Conservation (phyloP, 1,140 invertebrate species). For the Bombus superbus region DNA sequence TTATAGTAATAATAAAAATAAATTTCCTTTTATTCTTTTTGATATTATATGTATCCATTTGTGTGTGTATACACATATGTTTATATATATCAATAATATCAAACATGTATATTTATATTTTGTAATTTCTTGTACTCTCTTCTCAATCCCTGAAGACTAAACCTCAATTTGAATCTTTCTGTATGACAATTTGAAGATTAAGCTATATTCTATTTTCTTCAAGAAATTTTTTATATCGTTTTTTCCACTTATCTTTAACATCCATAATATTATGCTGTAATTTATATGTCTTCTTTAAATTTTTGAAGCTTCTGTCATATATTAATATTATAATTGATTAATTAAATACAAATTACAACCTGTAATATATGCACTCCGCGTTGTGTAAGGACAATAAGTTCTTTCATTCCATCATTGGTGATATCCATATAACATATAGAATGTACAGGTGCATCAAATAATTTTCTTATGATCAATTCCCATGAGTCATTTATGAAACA, state of each 20-base stretch:
- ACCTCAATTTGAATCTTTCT: neutral
- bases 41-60: neutral
- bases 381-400: conserved; percentile 87
- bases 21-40: conserved; percentile 18
- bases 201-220: conserved; percentile 26
- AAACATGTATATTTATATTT: conserved; percentile 6
- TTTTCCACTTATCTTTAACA: conserved; percentile 73
- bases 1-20: conserved; percentile 30
- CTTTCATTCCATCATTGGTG: conserved; percentile 88
- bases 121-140: neutral
- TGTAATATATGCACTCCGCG: conserved; percentile 88
- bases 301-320: conserved; percentile 18
- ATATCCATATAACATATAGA: conserved; percentile 86
- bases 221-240: conserved; percentile 65
- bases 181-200: neutral
- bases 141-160: conserved; percentile 1
- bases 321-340: conserved; percentile 24
- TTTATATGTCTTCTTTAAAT: conserved; percentile 34
- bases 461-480: conserved; percentile 81
- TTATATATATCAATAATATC: neutral
- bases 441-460: conserved; percentile 86
- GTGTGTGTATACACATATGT: neutral
- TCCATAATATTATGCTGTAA: conserved; percentile 75
- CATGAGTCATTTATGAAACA: conserved; percentile 81
- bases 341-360: conserved; percentile 73